Evolutionary conservation across 2,113 vertebrate species (phyloP), one percentile per base, ranked within the genome.

Genomic region (Hemichromis elongatus): DNA sequence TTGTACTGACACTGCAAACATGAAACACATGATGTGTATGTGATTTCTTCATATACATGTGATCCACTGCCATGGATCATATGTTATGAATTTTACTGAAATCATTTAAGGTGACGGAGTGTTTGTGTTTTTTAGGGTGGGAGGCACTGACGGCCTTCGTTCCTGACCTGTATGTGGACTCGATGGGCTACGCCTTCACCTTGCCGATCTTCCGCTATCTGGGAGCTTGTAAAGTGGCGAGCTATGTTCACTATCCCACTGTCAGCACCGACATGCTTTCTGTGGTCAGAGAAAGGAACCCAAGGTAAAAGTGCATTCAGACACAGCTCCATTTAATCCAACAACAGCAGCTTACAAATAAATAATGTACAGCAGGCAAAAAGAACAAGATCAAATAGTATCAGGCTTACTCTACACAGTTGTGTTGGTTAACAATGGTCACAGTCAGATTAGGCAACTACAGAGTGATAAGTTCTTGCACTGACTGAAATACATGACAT

Each of bases 251-350:
- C 92, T 99, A 99, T 57, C 98, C 98, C 57, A 98, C 98, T 0
- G 97, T 99, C 94, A 99, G 98, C 93, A 98, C 97, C 0, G 98
- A 99, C 81, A 99, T 99, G 98, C 95, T 99, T 19, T 97, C 98
- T 10, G 95, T 97, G 0, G 96, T 99, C 77, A 96, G 96, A 81
- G 97, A 97, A 73, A 96, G 97, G 81, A 96, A 95, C 56, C 95
- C 94, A 42, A 95, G 96, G 85, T 98, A 83, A 33, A 55, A 21
- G 7, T 19, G 14, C 5, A 12, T 28, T 19, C 24, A 66, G 47
- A 11, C 28, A 57, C 13, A 3, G 30, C 30, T 63, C 30, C 30
- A 63, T n/a, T 63, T 63, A n/a, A 61, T n/a, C 57, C 6, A 61
- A 55, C 6, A 55, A 26, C 54, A 55, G 12, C 54, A 26, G 54